These are phyloP conservation scores for Blennius ocellaris DNA, from an alignment of 2,113 vertebrate genomes.

Conservation along the genomic window DNA sequence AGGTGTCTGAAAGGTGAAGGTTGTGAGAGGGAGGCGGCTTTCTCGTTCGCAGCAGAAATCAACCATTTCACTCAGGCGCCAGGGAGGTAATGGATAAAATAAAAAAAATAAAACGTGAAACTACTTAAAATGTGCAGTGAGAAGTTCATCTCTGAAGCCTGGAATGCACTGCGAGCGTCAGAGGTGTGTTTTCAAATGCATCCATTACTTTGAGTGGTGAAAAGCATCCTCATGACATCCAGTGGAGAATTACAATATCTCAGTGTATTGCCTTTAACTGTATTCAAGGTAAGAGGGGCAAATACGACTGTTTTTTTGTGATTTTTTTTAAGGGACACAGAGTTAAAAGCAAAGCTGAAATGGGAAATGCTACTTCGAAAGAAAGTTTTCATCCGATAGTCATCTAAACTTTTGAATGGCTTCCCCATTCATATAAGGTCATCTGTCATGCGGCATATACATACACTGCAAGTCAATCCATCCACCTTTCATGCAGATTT, in stretches of 20 bases:
- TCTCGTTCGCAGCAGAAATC: conserved; percentile 48
- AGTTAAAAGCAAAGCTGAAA: neutral
- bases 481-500: no score
- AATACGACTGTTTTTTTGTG: neutral
- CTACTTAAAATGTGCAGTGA: conserved; percentile 23
- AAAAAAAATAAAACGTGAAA: neutral
- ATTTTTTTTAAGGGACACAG: neutral
- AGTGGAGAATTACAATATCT: conserved; percentile 10
- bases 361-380: no score
- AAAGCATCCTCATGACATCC: conserved; percentile 4
- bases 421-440: no score
- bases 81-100: conserved; percentile 27
- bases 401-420: no score
- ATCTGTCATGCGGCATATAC: no score
- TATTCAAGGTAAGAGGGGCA: neutral
- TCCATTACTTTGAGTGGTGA: conserved; percentile 23
- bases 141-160: conserved; percentile 24
- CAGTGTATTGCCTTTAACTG: neutral
- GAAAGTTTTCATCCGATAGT: no score
- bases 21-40: conserved; percentile 56
- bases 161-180: conserved; percentile 7
- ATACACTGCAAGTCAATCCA: no score
- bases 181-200: conserved; percentile 6
- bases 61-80: conserved; percentile 16
- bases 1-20: conserved; percentile 69